Base-by-base conservation (phyloP, 2,113 vertebrate genomes). In the Cricetomys ansorgei region DNA sequence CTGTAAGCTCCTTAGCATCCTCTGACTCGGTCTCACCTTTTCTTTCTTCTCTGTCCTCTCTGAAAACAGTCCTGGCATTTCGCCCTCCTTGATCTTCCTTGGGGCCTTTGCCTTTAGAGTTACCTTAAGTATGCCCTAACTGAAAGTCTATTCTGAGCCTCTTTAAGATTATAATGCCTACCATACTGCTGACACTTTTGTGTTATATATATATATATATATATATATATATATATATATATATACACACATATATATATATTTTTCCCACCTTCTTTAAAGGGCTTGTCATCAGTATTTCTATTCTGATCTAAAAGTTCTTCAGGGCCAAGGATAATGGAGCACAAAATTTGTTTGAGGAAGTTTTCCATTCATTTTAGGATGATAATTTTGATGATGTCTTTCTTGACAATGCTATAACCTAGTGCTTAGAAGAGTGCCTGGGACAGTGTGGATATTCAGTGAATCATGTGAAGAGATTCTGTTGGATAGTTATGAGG, bases 311-410 rank as follows among this genome's bases (percentile, higher is more conserved):
- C 88, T 92, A 70, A 96, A 93, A 53, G 27, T 57, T 87, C n/a
- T 77, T 73, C 31, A 85, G 50, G n/a, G 34, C 11, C 11, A 84
- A 11, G 17, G 65, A 92, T 76, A 67, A 7, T 90, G 62, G 84
- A 23, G 55, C 83, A 81, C 19, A 92, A 89, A 12, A 72, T 88
- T 88, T 87, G 4, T 76, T 94, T 73, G 43, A 70, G 45, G 11
- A 70, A 84, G 89, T 75, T 87, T 84, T 4, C 59, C 31, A 57
- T 77, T 89, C 86, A 73, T n/a, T 93, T 93, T 91, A 85, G 89
- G 55, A 5, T 92, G 4, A 85, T 48, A n/a, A 95, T 91, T 45
- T 43, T 45, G 34, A 48, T 67, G 88, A 77, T 11, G 73, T 69
- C 23, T 88, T 91, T 91, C 64, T 75, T 59, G 31, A 45, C 70